A percentile compares a stretch with the other conserved stretches of the same genome.
These are phyloP conservation scores for Pseudomyrmex cubaensis DNA, from an alignment of 1,140 invertebrate genomes.

Conservation along the genomic window DNA sequence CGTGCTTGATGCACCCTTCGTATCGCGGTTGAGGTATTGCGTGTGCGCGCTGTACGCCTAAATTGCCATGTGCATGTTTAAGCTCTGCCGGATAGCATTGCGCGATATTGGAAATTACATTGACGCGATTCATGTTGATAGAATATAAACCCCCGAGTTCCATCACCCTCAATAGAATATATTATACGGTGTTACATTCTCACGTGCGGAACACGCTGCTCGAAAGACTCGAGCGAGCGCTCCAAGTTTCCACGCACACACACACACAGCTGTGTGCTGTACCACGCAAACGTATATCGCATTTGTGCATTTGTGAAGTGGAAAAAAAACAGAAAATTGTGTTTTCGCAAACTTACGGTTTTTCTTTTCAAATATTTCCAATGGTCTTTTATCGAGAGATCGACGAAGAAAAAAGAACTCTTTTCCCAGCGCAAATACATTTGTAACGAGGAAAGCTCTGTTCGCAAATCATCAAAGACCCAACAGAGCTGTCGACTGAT, in stretches of 20 bases:
- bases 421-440: background rate
- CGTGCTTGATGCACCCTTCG: conserved; percentile 53
- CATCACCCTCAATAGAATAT: conserved; percentile 38
- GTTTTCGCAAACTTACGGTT: too few species aligned
- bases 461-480: background rate
- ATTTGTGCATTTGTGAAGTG: background rate
- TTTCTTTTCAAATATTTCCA: background rate
- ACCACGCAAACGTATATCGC: background rate
- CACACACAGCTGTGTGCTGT: too few species aligned
- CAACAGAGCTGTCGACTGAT: conserved; percentile 32
- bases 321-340: too few species aligned
- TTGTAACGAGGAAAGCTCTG: background rate
- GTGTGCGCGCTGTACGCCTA: conserved; percentile 6
- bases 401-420: background rate
- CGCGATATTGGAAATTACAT: conserved; percentile 62
- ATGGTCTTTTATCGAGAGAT: background rate
- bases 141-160: conserved; percentile 54
- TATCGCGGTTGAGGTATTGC: conserved; percentile 41
- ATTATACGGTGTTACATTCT: conserved; percentile 31
- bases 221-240: too few species aligned
- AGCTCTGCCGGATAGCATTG: conserved; percentile 47
- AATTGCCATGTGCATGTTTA: conserved; percentile 58
- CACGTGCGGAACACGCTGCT: background rate
- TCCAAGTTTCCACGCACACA: too few species aligned
- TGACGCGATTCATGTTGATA: conserved; percentile 56